phyloP scores from a whole-genome alignment of 1,140 invertebrate genomes.

The Ephestia elutella region DNA sequence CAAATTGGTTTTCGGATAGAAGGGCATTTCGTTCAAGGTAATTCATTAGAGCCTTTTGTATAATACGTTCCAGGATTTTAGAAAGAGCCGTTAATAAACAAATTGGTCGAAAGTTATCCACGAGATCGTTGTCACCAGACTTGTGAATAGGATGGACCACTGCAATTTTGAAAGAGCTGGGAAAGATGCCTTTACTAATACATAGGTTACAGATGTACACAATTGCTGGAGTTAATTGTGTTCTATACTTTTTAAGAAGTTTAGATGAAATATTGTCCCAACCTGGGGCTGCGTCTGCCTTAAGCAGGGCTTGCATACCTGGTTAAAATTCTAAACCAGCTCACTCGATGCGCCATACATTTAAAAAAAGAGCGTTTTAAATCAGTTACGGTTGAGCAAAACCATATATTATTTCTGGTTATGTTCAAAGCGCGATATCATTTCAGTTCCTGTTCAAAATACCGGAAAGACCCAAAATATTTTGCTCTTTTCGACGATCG shows the following conservation, averaged over 20 bases:
- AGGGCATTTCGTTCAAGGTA: constrained; percentile 8
- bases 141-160: constrained; percentile 9
- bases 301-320: too few species aligned
- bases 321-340: too few species aligned
- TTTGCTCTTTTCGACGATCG: too few species aligned
- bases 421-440: too few species aligned
- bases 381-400: too few species aligned
- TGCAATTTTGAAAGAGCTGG: constrained; percentile 8
- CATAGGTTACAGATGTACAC: constrained; percentile 13
- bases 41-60: constrained; percentile 1
- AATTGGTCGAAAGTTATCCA: constrained; percentile 12
- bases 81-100: constrained; percentile 7
- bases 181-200: constrained; percentile 10
- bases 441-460: too few species aligned
- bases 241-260: constrained; percentile 7
- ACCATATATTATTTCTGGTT: too few species aligned
- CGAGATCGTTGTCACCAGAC: constrained; percentile 7
- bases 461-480: too few species aligned
- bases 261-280: constrained; percentile 12
- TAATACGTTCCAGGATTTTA: constrained; percentile 14
- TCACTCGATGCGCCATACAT: too few species aligned
- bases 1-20: constrained; percentile 13
- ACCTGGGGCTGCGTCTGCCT: too few species aligned
- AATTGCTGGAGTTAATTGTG: constrained; percentile 3
- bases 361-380: too few species aligned